Base-by-base conservation (phyloP, 2,113 vertebrate species). In the Isurus oxyrinchus region DNA sequence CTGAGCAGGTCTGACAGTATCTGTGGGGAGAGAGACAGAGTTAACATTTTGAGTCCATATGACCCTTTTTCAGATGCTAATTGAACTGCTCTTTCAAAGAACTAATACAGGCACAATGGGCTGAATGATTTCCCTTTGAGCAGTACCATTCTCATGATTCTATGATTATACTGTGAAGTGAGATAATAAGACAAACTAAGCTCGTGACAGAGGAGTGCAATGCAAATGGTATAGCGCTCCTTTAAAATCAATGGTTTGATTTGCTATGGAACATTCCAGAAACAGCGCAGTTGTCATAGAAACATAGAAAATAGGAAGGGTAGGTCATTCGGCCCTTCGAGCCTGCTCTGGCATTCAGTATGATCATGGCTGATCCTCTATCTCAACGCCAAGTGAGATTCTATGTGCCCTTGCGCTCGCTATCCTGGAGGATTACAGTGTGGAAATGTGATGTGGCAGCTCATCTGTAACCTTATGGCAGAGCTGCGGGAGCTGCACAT, bases 201-300 rank as follows among this genome's bases (percentile, higher is more conserved):
- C 10, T 81, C 5, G 5, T 49, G 16, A 44, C 21, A 4, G 40
- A 40, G 16, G 40, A 84, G 44, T 49, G 14, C 81, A 1, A 5
- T 84, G 63, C 6, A 72, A 72, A 76, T 76, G 31, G 7, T 11
- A 2, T 76, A 72, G 25, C 8, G 8, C 72, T 1, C 72, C 72
- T 76, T 76, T 96, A 96, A 96, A 96, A 96, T 96, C 95, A 49
- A n/a, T 44, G 10, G 25, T 27, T 72, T 35, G 5, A 66, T 69
- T 69, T 69, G 94, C 61, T 7, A 27, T 69, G 95, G 72, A 84
- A 96, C 72, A 49, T 96, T 84, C 72, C 35, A 57, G 95, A 96
- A 96, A 59, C 79, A 44, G 69, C 49, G 69, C 95, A 53, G 69
- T 16, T 59, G 0, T 49, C 44, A 49, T 49, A 49, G 44, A 49